Conservation (phyloP, 2,888 invertebrate genomes). For the Gymnosoma rotundatum region DNA sequence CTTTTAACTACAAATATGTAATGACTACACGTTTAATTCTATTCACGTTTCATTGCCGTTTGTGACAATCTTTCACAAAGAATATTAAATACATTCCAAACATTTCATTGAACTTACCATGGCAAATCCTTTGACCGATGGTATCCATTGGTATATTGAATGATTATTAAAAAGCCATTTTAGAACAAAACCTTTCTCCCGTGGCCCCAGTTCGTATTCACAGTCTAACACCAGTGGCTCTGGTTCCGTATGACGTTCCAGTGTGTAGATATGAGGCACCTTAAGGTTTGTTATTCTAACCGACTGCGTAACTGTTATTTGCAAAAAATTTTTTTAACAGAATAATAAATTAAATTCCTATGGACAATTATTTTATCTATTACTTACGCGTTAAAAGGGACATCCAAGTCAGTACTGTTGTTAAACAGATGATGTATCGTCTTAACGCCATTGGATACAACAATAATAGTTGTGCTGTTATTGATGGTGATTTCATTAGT, state of each 20-base stretch:
- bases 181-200: slow-evolving; percentile 81
- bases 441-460: slow-evolving; percentile 78
- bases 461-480: slow-evolving; percentile 43
- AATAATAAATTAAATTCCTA: no score
- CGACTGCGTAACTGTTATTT: slow-evolving; percentile 80
- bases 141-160: slow-evolving; percentile 82
- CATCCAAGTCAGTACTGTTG: slow-evolving; percentile 77
- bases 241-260: slow-evolving; percentile 80
- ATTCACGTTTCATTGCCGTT: not conserved
- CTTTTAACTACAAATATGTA: no score
- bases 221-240: slow-evolving; percentile 81
- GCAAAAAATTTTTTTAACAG: not conserved
- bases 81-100: no score
- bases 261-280: slow-evolving; percentile 81
- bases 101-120: slow-evolving; percentile 76
- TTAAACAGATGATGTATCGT: slow-evolving; percentile 76
- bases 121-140: slow-evolving; percentile 81
- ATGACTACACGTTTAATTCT: no score
- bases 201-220: slow-evolving; percentile 80
- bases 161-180: slow-evolving; percentile 82
- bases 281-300: slow-evolving; percentile 82
- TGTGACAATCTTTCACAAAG: not conserved
- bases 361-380: not conserved
- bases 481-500: slow-evolving; percentile 66
- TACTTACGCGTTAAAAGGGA: slow-evolving; percentile 78